Percentiles rank a stretch among this genome's conserved stretches.
Evolutionary conservation across 2,888 invertebrate genomes (phyloP).

Genomic region (Idaea straminata): DNA sequence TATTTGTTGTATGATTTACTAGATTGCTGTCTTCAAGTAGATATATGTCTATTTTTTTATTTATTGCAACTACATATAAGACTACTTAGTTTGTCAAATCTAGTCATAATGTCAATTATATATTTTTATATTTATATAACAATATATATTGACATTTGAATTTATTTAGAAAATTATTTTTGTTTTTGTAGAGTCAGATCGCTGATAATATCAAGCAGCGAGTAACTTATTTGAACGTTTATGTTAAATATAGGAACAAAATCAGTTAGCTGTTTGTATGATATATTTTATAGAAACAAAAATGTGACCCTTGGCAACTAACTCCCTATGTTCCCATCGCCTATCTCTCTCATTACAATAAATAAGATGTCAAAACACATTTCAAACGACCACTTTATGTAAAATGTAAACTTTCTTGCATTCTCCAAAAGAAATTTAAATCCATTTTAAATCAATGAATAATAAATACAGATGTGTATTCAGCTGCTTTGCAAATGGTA

Average conservation of each 20-base stretch:
- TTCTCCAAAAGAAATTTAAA: slow-evolving; percentile 25
- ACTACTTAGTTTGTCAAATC: too few species aligned
- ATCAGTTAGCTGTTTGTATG: not conserved
- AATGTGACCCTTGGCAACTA: not conserved
- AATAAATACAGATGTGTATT: slow-evolving; percentile 36
- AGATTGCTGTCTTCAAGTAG: not conserved
- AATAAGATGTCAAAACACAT: slow-evolving; percentile 30
- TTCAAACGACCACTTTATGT: slow-evolving; percentile 26
- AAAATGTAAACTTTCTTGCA: slow-evolving; percentile 24
- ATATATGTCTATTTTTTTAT: too few species aligned
- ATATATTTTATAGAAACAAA: not conserved
- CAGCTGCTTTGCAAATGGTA: slow-evolving; percentile 39
- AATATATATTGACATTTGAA: too few species aligned
- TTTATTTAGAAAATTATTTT: too few species aligned
- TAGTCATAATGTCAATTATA: too few species aligned
- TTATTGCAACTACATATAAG: too few species aligned
- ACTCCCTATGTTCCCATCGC: not conserved
- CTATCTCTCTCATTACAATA: slow-evolving; percentile 21
- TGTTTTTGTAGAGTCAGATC: too few species aligned
- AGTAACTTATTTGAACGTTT: too few species aligned
- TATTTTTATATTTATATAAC: too few species aligned
- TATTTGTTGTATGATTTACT: not conserved
- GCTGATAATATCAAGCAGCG: too few species aligned
- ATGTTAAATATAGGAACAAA: not conserved
- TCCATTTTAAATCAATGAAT: slow-evolving; percentile 39